These are phyloP conservation scores for Macheiramphus alcinus DNA, from an alignment of 2,113 vertebrate species.

Conservation along the genomic window DNA sequence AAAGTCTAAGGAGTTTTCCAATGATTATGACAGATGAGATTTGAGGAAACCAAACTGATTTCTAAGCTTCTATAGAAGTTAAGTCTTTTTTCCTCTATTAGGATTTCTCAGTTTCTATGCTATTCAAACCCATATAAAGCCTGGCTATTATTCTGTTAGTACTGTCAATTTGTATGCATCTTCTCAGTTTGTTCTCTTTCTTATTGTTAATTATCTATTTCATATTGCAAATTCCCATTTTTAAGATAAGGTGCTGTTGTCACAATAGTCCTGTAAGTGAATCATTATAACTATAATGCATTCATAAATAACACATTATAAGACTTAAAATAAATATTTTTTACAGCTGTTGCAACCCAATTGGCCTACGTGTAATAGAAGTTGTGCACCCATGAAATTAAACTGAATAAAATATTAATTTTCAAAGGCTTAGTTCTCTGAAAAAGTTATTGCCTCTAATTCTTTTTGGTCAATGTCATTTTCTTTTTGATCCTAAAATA, in stretches of 20 bases:
- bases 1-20: not conserved
- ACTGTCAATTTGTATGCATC: not conserved
- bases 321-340: not conserved
- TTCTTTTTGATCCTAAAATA: slow-evolving; percentile 27
- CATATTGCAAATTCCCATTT: not conserved
- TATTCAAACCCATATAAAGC: not conserved
- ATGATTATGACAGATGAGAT: not conserved
- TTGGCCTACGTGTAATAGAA: not conserved
- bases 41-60: not conserved
- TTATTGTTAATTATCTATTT: slow-evolving; percentile 34
- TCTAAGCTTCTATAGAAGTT: not conserved
- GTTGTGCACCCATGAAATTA: slow-evolving; percentile 41
- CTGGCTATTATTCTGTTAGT: not conserved
- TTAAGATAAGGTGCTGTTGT: slow-evolving; percentile 8
- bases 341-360: not conserved
- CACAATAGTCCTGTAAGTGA: slow-evolving; percentile 40
- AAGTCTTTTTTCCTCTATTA: not conserved
- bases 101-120: not conserved
- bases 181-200: not conserved
- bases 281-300: not conserved
- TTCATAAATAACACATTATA: slow-evolving; percentile 28
- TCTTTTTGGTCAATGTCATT: not conserved
- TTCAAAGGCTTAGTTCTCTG: not conserved
- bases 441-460: not conserved
- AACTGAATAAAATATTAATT: not conserved